A percentile compares a stretch with the other conserved stretches of the same genome.
Evolutionary conservation across 2,888 invertebrate genomes (phyloP).

Genomic region (Synanthedon tipuliformis): DNA sequence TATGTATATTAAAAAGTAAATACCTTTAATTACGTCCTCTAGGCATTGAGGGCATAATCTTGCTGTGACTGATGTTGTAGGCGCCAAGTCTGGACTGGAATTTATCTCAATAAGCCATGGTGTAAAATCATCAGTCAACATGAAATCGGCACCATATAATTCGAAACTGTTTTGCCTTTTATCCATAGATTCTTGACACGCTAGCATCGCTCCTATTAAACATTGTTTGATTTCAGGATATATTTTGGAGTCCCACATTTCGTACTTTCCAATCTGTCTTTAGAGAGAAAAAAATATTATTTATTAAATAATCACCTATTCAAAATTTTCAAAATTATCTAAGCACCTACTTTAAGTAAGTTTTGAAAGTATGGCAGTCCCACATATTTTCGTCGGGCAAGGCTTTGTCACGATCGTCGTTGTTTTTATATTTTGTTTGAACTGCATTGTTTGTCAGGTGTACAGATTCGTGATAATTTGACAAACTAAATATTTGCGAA

Average conservation of each 20-base stretch:
- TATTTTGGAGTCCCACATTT: conserved; percentile 85
- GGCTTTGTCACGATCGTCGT: conserved; percentile 75
- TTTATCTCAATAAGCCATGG: conserved; percentile 97
- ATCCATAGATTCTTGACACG: conserved; percentile 89
- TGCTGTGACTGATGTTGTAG: conserved; percentile 91
- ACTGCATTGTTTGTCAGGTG: conserved; percentile 95
- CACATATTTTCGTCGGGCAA: conserved; percentile 95
- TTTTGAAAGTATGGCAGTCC: conserved; percentile 87
- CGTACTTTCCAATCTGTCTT: conserved; percentile 79
- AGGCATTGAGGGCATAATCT: conserved; percentile 87
- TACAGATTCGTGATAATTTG: conserved; percentile 91
- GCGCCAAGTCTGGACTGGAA: conserved; percentile 91
- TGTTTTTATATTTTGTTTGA: conserved; percentile 87
- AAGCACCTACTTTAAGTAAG: conserved; percentile 70
- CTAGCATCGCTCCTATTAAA: conserved; percentile 81
- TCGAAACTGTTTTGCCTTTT: conserved; percentile 87
- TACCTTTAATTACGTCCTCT: conserved; percentile 93
- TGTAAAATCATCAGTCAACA: conserved; percentile 87
- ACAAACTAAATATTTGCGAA: conserved; percentile 86
- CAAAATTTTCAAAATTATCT: background rate
- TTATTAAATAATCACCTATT: background rate
- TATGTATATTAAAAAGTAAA: background rate
- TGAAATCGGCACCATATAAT: conserved; percentile 95
- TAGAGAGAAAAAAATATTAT: conserved; percentile 14
- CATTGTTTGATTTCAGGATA: conserved; percentile 90